Conservation (phyloP, 2,797 vertebrate genomes). For the Phrynocephalus guinanensis region DNA sequence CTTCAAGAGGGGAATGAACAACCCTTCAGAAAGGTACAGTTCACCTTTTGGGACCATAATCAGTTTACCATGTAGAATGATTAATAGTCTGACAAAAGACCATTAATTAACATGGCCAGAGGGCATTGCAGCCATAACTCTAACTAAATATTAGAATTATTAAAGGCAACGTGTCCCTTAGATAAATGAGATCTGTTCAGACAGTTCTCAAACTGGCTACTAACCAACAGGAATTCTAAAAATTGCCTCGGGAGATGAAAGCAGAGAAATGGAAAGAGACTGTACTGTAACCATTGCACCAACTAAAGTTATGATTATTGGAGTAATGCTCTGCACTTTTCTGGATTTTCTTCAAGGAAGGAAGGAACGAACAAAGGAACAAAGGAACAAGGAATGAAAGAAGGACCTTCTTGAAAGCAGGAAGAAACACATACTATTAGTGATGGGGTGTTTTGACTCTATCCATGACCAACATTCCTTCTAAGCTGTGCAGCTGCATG, state of each 20-base stretch:
- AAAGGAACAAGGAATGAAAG: background rate
- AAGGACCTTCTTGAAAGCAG: background rate
- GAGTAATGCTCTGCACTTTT: background rate
- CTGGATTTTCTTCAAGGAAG: background rate
- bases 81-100: conserved; percentile 34
- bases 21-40: conserved; percentile 33
- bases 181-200: conserved; percentile 19
- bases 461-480: no score
- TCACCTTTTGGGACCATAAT: conserved; percentile 18
- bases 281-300: background rate
- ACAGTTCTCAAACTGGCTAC: background rate
- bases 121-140: conserved; percentile 23
- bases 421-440: background rate
- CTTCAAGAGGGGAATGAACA: background rate
- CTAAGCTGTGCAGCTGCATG: no score
- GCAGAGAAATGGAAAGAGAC: background rate
- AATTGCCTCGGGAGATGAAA: background rate
- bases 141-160: conserved; percentile 28
- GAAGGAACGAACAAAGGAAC: background rate
- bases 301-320: background rate
- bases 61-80: conserved; percentile 3
- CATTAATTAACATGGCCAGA: conserved; percentile 30
- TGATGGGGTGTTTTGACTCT: background rate
- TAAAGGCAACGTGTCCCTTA: conserved; percentile 35
- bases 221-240: background rate